Conservation (phyloP, 1,140 invertebrate genomes). For the Lordiphosa stackelbergi region DNA sequence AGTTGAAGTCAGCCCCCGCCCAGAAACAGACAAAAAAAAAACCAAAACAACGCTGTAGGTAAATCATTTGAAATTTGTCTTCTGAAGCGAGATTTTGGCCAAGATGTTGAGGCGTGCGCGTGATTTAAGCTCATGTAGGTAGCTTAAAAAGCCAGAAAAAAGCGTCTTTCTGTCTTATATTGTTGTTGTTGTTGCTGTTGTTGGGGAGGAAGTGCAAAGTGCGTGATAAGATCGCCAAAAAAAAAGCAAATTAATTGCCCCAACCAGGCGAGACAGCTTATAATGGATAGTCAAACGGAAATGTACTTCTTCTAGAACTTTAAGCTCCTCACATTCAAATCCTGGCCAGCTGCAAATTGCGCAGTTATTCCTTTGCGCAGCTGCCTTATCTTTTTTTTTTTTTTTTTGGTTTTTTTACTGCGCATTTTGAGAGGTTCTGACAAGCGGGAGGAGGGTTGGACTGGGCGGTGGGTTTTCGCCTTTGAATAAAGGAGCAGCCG, state of each 20-base stretch:
- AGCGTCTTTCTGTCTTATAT: constrained; percentile 2
- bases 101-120: constrained; percentile 51
- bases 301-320: too few species aligned
- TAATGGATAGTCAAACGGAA: constrained; percentile 25
- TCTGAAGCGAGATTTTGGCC: constrained; percentile 25
- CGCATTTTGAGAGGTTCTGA: not conserved
- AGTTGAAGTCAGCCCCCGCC: constrained; percentile 22
- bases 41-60: constrained; percentile 44
- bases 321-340: constrained; percentile 34
- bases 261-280: constrained; percentile 23
- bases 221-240: constrained; percentile 46
- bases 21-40: constrained; percentile 6
- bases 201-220: constrained; percentile 54
- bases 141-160: constrained; percentile 21
- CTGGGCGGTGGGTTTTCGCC: constrained; percentile 5
- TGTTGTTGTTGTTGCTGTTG: constrained; percentile 18
- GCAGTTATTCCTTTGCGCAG: constrained; percentile 33
- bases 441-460: constrained; percentile 6
- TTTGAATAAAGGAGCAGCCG: constrained; percentile 57
- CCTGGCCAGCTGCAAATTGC: constrained; percentile 26
- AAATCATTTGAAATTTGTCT: constrained; percentile 55
- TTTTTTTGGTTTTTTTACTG: constrained; percentile 1
- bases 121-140: constrained; percentile 55
- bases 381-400: constrained; percentile 39
- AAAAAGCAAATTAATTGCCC: constrained; percentile 39